Conservation (phyloP, 37 sponge, comb jelly and placozoan species). For the Geodia barretti region DNA sequence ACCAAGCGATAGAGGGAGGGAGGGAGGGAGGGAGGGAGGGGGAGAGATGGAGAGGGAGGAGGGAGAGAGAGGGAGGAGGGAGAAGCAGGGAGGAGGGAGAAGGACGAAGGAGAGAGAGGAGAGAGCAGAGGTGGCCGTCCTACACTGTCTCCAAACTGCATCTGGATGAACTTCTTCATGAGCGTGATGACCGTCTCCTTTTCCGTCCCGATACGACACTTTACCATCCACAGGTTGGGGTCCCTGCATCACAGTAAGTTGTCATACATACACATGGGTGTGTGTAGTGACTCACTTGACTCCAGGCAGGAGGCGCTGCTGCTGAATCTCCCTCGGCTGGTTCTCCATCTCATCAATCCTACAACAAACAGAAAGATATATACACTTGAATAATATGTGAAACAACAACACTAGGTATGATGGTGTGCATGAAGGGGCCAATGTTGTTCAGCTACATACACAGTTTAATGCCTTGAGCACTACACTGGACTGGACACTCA, state of each 20-base stretch:
- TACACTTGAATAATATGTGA: neutral
- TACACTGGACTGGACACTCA: no score
- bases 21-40: no score
- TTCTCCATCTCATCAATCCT: conserved; percentile 71
- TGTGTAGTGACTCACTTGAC: conserved; percentile 70
- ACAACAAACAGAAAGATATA: neutral
- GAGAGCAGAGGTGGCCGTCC: conserved; percentile 22
- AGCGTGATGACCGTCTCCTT: conserved; percentile 91
- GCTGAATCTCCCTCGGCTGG: conserved; percentile 78
- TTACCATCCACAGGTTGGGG: conserved; percentile 95
- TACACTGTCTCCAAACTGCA: conserved; percentile 77
- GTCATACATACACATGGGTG: neutral
- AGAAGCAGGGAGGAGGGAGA: neutral
- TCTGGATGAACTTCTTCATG: conserved; percentile 88
- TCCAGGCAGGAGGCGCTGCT: conserved; percentile 94
- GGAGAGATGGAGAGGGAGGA: neutral
- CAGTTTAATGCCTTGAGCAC: no score
- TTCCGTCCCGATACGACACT: conserved; percentile 90
- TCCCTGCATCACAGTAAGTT: conserved; percentile 58
- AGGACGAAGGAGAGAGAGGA: conserved; percentile 28
- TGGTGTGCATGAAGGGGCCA: neutral
- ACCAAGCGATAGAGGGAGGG: no score
- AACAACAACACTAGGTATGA: neutral
- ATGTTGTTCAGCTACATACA: neutral
- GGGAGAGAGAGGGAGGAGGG: neutral